Evolutionary conservation across 1,140 invertebrate species (phyloP).

Genomic region (Cephus cinctus): DNA sequence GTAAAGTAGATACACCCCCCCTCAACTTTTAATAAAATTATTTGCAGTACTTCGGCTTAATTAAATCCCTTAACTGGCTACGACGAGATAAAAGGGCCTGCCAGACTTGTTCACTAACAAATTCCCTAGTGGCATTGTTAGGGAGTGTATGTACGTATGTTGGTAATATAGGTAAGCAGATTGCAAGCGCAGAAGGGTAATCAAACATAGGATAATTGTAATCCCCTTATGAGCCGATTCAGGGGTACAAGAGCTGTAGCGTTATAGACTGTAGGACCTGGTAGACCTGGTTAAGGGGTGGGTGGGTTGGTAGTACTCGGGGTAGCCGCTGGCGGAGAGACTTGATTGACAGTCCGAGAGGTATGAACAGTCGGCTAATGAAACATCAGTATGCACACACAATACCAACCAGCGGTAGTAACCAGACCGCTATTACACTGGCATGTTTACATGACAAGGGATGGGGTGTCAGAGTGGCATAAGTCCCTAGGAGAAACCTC

Average conservation of each 20-base stretch:
- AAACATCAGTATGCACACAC: conserved; percentile 53
- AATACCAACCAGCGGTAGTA: conserved; percentile 22
- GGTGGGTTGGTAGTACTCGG: conserved; percentile 16
- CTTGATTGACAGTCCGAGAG: conserved; percentile 51
- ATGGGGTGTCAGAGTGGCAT: too few relatives aligned
- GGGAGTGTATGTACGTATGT: conserved; percentile 11
- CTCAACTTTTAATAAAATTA: too few relatives aligned
- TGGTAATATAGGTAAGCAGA: conserved; percentile 24
- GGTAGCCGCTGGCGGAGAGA: conserved; percentile 28
- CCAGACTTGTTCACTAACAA: conserved; percentile 4
- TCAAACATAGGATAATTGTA: conserved; percentile 51
- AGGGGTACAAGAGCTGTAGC: neutral
- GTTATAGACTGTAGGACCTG: neutral
- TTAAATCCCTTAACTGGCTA: conserved; percentile 11
- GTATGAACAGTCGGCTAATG: conserved; percentile 51
- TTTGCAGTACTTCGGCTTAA: too few relatives aligned
- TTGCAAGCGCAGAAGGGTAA: conserved; percentile 35
- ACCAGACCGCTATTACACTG: conserved; percentile 29
- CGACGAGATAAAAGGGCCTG: conserved; percentile 16
- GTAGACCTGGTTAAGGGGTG: neutral
- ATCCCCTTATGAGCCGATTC: conserved; percentile 44
- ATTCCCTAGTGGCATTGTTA: conserved; percentile 18
- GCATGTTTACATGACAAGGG: conserved; percentile 36
- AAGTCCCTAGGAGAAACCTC: too few relatives aligned
- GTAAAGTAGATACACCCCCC: too few relatives aligned